A percentile compares a stretch with the other conserved stretches of the same genome.
Evolutionary conservation across 2,113 vertebrate genomes (phyloP).

Genomic region (Macaca fascicularis): T2T-MFA8v1.1 NC_088376.1:176025001-176025500

Average conservation of each 20-base stretch:
- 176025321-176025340: background rate
- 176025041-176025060: conserved; percentile 13
- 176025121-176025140: background rate
- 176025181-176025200: background rate
- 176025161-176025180: background rate
- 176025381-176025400: background rate
- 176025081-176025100: background rate
- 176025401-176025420: background rate
- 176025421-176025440: background rate
- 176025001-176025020: background rate
- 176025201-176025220: background rate
- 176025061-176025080: background rate
- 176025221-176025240: background rate
- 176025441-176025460: background rate
- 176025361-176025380: background rate
- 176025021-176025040: conserved; percentile 10
- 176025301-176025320: background rate
- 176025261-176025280: background rate
- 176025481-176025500: background rate
- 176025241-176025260: background rate
- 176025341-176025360: background rate
- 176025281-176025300: background rate
- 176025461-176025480: background rate
- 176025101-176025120: background rate
- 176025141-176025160: background rate